phyloP scores from a whole-genome alignment of 2,888 invertebrate genomes.

The Morinoia aosen region DNA sequence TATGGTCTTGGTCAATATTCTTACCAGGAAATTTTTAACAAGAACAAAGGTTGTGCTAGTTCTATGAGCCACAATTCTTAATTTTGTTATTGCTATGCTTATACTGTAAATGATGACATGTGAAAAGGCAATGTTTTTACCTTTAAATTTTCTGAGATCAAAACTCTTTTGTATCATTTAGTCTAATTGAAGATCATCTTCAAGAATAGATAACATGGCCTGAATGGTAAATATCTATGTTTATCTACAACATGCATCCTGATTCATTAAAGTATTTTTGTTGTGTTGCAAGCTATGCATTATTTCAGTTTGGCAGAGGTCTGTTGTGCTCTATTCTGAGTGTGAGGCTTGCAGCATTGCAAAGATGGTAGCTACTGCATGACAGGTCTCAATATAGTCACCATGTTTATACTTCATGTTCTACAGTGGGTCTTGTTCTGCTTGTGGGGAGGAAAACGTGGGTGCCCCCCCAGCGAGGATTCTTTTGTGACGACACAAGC shows the following conservation, averaged over 20 bases:
- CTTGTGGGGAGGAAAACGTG: conserved; percentile 51
- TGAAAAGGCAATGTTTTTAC: neutral
- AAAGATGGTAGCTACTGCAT: conserved; percentile 4
- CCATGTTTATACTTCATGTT: conserved; percentile 14
- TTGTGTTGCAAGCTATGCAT: neutral
- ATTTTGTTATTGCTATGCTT: neutral
- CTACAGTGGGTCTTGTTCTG: conserved; percentile 44
- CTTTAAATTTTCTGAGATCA: neutral
- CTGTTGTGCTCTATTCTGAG: neutral
- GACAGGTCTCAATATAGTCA: neutral
- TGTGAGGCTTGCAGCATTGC: neutral
- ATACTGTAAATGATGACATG: neutral
- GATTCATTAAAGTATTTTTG: neutral
- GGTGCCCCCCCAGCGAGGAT: conserved; percentile 78
- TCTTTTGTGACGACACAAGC: conserved; percentile 96
- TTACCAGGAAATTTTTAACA: neutral
- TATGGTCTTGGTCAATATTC: neutral
- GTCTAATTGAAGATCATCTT: neutral
- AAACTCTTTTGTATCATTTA: neutral
- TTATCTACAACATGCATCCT: neutral
- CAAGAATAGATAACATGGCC: neutral
- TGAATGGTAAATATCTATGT: neutral
- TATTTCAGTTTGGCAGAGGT: neutral
- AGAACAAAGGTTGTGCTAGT: neutral
- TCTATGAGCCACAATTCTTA: neutral